Evolutionary conservation across 2,113 vertebrate species (phyloP).

Genomic region (Bos javanicus): DNA sequence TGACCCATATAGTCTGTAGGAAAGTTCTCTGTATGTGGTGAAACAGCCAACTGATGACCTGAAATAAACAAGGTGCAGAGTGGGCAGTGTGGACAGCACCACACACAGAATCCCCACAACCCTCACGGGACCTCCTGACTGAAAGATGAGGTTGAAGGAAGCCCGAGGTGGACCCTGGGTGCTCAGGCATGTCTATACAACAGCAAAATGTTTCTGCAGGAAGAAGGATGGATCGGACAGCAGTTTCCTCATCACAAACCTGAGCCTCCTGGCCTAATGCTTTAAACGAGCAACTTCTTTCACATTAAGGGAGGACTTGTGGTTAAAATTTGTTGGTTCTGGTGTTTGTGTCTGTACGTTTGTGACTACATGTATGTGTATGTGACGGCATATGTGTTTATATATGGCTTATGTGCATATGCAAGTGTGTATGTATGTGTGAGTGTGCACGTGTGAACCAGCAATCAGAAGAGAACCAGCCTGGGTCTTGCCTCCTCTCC

Average conservation of each 20-base stretch:
- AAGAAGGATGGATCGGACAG: neutral
- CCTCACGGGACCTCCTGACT: neutral
- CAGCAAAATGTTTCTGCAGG: neutral
- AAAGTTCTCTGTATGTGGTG: constrained; percentile 63
- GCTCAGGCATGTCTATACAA: too few species aligned
- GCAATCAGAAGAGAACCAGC: neutral
- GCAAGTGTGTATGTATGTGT: neutral
- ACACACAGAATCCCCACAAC: neutral
- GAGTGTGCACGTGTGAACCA: neutral
- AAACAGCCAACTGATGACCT: constrained; percentile 70
- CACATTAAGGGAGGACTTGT: neutral
- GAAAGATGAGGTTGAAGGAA: neutral
- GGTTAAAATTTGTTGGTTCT: neutral
- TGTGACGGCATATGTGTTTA: neutral
- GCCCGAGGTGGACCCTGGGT: too few species aligned
- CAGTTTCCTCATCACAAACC: neutral
- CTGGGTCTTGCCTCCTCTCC: neutral
- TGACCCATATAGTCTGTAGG: constrained; percentile 75
- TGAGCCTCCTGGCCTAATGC: neutral
- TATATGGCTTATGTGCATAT: neutral
- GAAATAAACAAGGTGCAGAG: neutral
- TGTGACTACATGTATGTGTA: too few species aligned
- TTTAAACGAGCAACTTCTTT: neutral
- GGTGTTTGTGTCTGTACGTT: neutral
- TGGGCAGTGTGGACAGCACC: neutral